phyloP scores from a whole-genome alignment of 2,888 invertebrate species.

The Eupelmus urozonus region DNA sequence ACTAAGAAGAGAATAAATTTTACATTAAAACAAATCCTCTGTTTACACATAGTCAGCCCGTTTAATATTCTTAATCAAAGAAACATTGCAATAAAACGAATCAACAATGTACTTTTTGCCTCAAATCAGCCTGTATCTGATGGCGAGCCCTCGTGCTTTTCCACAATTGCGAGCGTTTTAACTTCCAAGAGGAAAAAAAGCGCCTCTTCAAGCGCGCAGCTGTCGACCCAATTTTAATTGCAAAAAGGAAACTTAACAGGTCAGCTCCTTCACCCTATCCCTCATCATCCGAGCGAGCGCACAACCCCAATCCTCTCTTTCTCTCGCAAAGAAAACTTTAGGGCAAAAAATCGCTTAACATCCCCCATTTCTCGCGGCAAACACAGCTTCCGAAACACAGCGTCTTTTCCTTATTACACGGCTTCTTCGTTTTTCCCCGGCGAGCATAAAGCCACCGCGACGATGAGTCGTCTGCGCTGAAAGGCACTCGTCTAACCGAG shows the following conservation, averaged over 20 bases:
- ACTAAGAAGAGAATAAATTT: too few relatives aligned
- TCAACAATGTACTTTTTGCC: too few relatives aligned
- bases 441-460: constrained; percentile 9
- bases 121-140: too few relatives aligned
- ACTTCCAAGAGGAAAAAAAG: neutral
- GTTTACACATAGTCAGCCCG: too few relatives aligned
- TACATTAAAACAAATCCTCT: too few relatives aligned
- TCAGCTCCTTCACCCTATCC: neutral
- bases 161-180: neutral
- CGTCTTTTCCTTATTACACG: neutral
- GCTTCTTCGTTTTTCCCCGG: neutral
- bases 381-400: neutral
- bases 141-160: too few relatives aligned
- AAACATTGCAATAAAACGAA: too few relatives aligned
- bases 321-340: neutral
- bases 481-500: constrained; percentile 56
- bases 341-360: neutral
- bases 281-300: neutral
- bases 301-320: neutral
- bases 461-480: constrained; percentile 48
- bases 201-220: neutral
- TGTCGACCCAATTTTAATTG: constrained; percentile 8
- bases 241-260: neutral
- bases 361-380: neutral
- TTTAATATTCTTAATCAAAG: too few relatives aligned